Evolutionary conservation across 2,888 invertebrate species (phyloP).

Genomic region (Aporophyla lueneburgensis): DNA sequence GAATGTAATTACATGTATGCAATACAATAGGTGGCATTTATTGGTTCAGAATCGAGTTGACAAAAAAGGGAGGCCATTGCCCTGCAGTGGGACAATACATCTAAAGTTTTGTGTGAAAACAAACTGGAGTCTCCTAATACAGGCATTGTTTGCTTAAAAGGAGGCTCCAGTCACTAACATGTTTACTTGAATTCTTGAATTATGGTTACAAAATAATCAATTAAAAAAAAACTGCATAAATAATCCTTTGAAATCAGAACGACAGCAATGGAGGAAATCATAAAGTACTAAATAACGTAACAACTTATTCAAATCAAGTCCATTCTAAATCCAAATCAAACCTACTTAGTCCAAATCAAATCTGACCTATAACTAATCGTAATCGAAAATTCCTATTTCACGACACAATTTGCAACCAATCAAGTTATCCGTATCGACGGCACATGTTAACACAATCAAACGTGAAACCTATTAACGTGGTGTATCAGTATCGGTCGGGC

Average conservation of each 20-base stretch:
- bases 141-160: too few species aligned
- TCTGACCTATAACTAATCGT: slow-evolving; percentile 12
- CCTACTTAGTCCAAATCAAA: slow-evolving; percentile 5
- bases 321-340: not conserved
- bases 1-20: too few species aligned
- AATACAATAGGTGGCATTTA: too few species aligned
- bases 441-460: slow-evolving; percentile 78
- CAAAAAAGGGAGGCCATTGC: too few species aligned
- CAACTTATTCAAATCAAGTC: not conserved
- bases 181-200: too few species aligned
- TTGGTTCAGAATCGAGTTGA: too few species aligned
- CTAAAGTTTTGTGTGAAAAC: not conserved
- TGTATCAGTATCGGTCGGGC: slow-evolving; percentile 78
- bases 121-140: too few species aligned
- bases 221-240: too few species aligned
- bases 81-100: too few species aligned
- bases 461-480: slow-evolving; percentile 83
- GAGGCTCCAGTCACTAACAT: too few species aligned
- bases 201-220: too few species aligned
- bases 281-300: not conserved
- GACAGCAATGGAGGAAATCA: not conserved
- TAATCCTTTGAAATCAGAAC: not conserved
- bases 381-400: slow-evolving; percentile 55
- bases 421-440: slow-evolving; percentile 64
- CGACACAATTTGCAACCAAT: slow-evolving; percentile 66